Evolutionary conservation across 1,140 invertebrate species (phyloP), one percentile per base, ranked within the genome.

Genomic region (Fopius arisanus): DNA sequence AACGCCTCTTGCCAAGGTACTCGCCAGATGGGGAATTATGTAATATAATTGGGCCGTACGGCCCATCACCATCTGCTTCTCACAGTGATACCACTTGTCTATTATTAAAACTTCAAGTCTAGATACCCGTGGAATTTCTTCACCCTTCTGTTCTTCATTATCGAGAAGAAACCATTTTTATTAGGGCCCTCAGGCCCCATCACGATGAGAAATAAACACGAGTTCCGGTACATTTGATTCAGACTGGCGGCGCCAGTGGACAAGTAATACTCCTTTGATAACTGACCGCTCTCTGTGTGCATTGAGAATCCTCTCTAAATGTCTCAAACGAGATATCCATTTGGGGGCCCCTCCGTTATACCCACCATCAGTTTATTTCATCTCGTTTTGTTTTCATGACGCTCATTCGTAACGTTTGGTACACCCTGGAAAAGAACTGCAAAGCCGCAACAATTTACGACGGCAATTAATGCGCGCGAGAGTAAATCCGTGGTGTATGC

Each of bases 391-490:
- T 59, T 59, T 59, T 71, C 70, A 71, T 33, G 14, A 62, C 43
- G 51, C 29, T 43, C 23, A 26, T 51, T 65, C 76, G 75, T 77
- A 77, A 74, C 77, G 78, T 81, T 80, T 79, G 78, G 77, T 78
- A 75, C 78, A 75, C 77, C 77, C 74, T 72, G 40, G 74, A 75
- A 59, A 59, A 23, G 14, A 79, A 79, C 79, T 78, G 84, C 78
- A 86, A 86, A 86, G 82, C 82, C 84, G 82, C 86, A 85, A 86
- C 83, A 86, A 88, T 88, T 88, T 88, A 87, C 86, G 85, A 87
- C 84, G 84, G 86, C 86, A 87, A 88, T 88, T 88, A 88, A 88
- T 84, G 85, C 84, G 80, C 84, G n/a, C 62, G 80, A 83, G 86
- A 85, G 85, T 84, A 84, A 85, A 83, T 16, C 84, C 84, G 82